phyloP scores from a whole-genome alignment of 2,888 invertebrate genomes.

The Melieria crassipennis region DNA sequence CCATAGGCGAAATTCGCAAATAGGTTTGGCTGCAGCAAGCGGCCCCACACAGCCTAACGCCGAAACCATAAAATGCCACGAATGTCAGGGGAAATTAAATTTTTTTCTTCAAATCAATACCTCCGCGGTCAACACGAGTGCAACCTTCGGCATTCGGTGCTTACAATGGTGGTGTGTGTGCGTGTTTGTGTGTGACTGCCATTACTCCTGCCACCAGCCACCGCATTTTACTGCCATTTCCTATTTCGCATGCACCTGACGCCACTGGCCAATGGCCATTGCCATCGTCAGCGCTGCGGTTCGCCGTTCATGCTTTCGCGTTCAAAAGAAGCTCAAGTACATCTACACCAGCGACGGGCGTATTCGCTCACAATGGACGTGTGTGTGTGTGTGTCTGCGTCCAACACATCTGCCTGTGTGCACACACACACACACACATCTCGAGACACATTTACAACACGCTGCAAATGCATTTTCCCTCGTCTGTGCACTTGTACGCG shows the following conservation, averaged over 20 bases:
- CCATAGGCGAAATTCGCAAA: too few species aligned
- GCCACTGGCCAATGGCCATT: background rate
- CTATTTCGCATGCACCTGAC: background rate
- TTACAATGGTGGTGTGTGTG: too few species aligned
- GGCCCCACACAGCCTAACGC: background rate
- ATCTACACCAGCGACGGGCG: too few species aligned
- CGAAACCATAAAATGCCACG: constrained; percentile 44
- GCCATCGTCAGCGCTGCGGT: background rate
- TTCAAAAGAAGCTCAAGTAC: background rate
- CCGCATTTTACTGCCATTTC: background rate
- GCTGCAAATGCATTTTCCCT: too few species aligned
- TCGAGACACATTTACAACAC: background rate
- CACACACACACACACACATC: background rate
- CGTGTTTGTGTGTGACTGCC: too few species aligned
- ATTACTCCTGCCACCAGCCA: too few species aligned
- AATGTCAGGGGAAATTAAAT: constrained; percentile 42
- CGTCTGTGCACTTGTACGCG: too few species aligned
- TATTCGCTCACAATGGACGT: background rate
- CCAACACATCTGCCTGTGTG: background rate
- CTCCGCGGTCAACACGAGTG: background rate
- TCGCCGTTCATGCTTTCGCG: background rate
- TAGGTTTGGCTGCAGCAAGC: too few species aligned
- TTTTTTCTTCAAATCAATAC: constrained; percentile 40
- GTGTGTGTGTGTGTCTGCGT: background rate
- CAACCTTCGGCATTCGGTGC: too few species aligned